Evolutionary conservation across 2,888 invertebrate genomes (phyloP).

Genomic region (Ennomos erosarius): DNA sequence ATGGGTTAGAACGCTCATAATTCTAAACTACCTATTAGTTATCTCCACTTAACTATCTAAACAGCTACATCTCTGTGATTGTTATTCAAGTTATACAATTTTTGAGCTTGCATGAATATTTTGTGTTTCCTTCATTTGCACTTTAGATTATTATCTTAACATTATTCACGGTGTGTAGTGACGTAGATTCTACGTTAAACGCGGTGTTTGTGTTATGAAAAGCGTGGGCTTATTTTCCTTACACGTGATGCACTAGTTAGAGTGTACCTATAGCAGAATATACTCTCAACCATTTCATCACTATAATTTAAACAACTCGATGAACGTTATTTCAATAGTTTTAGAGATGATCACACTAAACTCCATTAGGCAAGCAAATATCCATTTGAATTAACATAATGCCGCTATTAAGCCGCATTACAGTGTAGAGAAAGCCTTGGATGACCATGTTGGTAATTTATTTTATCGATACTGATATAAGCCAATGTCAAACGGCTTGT

Average conservation of each 20-base stretch:
- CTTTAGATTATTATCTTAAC: constrained; percentile 42
- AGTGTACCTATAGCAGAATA: constrained; percentile 25
- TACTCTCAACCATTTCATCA: constrained; percentile 24
- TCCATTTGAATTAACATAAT: constrained; percentile 47
- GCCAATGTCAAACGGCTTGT: constrained; percentile 33
- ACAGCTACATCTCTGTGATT: constrained; percentile 20
- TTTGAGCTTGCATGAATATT: constrained; percentile 13
- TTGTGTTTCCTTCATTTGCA: constrained; percentile 35
- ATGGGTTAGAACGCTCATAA: constrained; percentile 28
- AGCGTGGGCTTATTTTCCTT: constrained; percentile 59
- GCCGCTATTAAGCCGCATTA: constrained; percentile 46
- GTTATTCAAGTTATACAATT: constrained; percentile 1
- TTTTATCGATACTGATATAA: constrained; percentile 37
- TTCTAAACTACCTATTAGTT: constrained; percentile 21
- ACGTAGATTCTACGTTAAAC: constrained; percentile 62
- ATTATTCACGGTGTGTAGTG: constrained; percentile 59
- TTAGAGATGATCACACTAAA: constrained; percentile 38
- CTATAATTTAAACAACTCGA: constrained; percentile 24
- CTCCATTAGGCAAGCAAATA: constrained; percentile 48
- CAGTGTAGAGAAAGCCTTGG: constrained; percentile 39
- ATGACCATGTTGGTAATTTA: constrained; percentile 41
- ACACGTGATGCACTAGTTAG: constrained; percentile 56
- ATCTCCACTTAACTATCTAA: constrained; percentile 5
- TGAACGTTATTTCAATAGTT: constrained; percentile 32
- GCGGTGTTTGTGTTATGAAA: constrained; percentile 54